phyloP scores from a whole-genome alignment of 2,888 invertebrate species.

The Aspidiotus destructor region DNA sequence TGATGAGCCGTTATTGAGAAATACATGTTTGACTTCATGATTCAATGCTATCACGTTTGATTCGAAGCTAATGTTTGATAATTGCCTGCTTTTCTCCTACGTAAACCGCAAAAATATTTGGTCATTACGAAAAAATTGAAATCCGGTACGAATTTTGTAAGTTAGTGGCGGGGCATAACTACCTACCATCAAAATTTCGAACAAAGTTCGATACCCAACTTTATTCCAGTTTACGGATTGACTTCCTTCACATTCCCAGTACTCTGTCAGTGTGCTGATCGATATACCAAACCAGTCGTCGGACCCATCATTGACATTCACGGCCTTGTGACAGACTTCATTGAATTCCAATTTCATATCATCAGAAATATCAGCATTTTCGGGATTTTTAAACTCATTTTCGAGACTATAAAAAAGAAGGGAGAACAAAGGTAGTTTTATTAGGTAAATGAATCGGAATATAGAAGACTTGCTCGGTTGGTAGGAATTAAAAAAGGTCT shows the following conservation, averaged over 20 bases:
- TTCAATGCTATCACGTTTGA: neutral
- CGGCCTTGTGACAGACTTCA: slow-evolving; percentile 51
- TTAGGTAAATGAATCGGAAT: too few species aligned
- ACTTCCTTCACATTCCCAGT: slow-evolving; percentile 61
- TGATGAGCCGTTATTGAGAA: slow-evolving; percentile 38
- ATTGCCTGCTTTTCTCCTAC: neutral
- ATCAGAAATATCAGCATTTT: slow-evolving; percentile 29
- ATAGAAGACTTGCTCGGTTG: too few species aligned
- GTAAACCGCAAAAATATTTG: neutral
- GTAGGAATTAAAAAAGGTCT: too few species aligned
- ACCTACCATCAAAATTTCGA: slow-evolving; percentile 57
- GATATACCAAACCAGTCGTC: slow-evolving; percentile 59
- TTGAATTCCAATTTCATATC: slow-evolving; percentile 16
- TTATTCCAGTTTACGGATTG: slow-evolving; percentile 63
- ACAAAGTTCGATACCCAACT: slow-evolving; percentile 56
- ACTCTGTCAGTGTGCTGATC: slow-evolving; percentile 52
- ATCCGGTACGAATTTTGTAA: neutral
- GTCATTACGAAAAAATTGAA: neutral
- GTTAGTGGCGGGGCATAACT: neutral
- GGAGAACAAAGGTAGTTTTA: too few species aligned
- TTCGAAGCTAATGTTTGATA: neutral
- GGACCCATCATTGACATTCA: slow-evolving; percentile 50
- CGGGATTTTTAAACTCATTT: neutral
- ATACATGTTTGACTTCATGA: slow-evolving; percentile 7
- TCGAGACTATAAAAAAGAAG: neutral